Evolutionary conservation across 2,113 vertebrate species (phyloP).

Genomic region (Gasterosteus aculeatus): DNA sequence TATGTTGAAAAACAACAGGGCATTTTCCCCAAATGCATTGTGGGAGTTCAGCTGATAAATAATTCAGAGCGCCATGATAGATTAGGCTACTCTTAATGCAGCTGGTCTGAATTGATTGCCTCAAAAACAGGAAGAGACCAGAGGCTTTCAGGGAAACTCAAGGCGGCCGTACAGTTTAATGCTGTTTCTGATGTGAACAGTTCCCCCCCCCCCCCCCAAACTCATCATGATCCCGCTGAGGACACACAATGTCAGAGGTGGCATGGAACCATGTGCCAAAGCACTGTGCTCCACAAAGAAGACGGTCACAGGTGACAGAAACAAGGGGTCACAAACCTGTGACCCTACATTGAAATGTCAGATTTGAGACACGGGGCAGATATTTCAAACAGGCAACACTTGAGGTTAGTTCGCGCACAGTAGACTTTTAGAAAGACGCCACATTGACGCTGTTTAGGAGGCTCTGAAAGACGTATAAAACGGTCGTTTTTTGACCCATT

Average conservation of each 20-base stretch:
- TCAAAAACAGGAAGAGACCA: conserved; percentile 50
- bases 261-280: background rate
- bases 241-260: background rate
- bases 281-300: background rate
- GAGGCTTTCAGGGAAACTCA: conserved; percentile 58
- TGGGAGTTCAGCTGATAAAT: conserved; percentile 68
- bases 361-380: background rate
- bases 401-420: background rate
- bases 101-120: conserved; percentile 61
- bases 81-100: conserved; percentile 69
- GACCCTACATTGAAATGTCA: background rate
- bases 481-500: background rate
- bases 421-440: background rate
- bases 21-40: conserved; percentile 52
- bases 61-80: conserved; percentile 68
- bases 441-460: background rate
- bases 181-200: background rate
- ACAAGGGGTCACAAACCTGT: background rate
- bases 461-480: background rate
- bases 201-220: background rate
- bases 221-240: background rate
- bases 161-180: conserved; percentile 10
- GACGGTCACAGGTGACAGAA: background rate
- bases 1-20: conserved; percentile 27
- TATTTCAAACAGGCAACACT: background rate